A percentile compares a stretch with the other conserved stretches of the same genome.
Conservation (phyloP, 2,888 invertebrate genomes). For the Cheilosia vulpina region DNA sequence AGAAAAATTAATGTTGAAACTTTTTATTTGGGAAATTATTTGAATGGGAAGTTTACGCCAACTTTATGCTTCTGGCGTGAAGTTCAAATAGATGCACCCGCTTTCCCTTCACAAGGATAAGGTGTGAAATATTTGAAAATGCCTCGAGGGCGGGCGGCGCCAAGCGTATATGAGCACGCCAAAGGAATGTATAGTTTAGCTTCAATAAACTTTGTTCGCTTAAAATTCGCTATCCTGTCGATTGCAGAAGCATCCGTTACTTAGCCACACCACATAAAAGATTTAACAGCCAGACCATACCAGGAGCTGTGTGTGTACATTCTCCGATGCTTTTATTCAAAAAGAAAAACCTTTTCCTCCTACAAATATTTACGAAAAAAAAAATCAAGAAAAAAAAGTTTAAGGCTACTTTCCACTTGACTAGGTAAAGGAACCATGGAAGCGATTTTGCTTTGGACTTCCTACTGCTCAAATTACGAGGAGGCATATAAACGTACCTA, state of each 20-base stretch:
- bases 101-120: conserved; percentile 9
- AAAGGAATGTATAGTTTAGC: conserved; percentile 26
- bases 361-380: conserved; percentile 46
- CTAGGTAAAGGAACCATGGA: conserved; percentile 54
- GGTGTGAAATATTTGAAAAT: conserved; percentile 30
- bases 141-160: conserved; percentile 8
- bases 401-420: conserved; percentile 57
- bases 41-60: not conserved
- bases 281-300: conserved; percentile 21
- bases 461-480: conserved; percentile 3
- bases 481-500: not conserved
- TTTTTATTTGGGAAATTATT: conserved; percentile 10
- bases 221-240: conserved; percentile 52
- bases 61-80: conserved; percentile 20
- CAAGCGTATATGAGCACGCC: conserved; percentile 20
- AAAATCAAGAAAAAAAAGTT: conserved; percentile 41
- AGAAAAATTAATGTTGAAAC: conserved; percentile 7
- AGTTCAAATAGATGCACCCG: conserved; percentile 26
- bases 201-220: conserved; percentile 53
- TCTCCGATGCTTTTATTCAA: conserved; percentile 12
- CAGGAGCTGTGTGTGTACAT: conserved; percentile 47
- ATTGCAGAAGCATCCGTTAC: conserved; percentile 38
- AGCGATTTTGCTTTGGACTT: conserved; percentile 28
- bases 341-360: conserved; percentile 16
- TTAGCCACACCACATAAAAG: conserved; percentile 38